Conservation (phyloP, 1,140 invertebrate species). For the Papilio dardanus region DNA sequence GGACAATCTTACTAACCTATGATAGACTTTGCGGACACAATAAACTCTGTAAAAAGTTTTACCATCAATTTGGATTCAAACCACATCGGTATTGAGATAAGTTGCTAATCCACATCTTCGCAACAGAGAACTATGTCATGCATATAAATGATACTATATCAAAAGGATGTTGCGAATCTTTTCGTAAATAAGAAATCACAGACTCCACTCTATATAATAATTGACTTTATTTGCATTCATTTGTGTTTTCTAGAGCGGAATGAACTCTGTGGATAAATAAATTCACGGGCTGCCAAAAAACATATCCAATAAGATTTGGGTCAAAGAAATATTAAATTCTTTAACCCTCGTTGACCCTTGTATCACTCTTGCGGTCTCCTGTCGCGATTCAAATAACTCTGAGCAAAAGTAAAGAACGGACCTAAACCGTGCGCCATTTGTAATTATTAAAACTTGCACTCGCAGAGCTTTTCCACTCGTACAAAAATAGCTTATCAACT, state of each 20-base stretch:
- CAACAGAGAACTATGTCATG: neutral
- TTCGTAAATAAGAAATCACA: neutral
- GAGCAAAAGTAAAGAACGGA: neutral
- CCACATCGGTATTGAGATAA: neutral
- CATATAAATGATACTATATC: neutral
- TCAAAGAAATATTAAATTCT: slow-evolving; percentile 26
- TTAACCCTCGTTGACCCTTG: slow-evolving; percentile 15
- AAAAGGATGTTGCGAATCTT: neutral
- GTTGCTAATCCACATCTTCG: neutral
- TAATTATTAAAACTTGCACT: neutral
- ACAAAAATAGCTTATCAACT: neutral
- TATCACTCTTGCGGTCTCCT: slow-evolving; percentile 1
- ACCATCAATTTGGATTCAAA: neutral
- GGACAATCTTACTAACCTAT: neutral
- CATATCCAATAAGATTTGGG: slow-evolving; percentile 5
- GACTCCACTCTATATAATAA: slow-evolving; percentile 6
- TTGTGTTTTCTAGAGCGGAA: slow-evolving; percentile 20
- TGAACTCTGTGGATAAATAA: neutral
- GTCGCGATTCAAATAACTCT: neutral
- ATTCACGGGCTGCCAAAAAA: slow-evolving; percentile 11
- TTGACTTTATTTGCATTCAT: slow-evolving; percentile 11
- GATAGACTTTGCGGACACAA: too few relatives aligned
- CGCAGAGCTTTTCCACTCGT: neutral
- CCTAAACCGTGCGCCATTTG: neutral
- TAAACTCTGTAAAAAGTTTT: neutral